Evolutionary conservation across 2,888 invertebrate species (phyloP), one percentile per base, ranked within the genome.

Genomic region (Drosophila diplacantha): DNA sequence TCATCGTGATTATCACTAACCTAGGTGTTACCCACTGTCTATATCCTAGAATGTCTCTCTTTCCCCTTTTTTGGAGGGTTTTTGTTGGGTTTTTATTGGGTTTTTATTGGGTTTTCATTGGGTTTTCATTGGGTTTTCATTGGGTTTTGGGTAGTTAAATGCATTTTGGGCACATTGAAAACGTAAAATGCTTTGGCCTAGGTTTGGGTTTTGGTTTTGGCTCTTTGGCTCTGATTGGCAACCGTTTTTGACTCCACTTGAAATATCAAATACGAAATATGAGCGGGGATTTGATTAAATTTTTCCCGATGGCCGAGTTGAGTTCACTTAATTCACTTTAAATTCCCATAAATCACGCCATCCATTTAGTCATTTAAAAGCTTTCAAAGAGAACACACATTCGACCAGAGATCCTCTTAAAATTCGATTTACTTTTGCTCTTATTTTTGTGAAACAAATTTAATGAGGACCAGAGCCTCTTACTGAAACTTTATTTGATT

Each of bases 1-100:
- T 82, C 77, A 69, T 82, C 67, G 62, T 72, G 77, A 74, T 76
- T 83, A 83, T 79, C 78, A 79, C 78, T 79, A 79, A 79, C 78
- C 78, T 79, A 79, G 64, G 9, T 63, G 53, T 59, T 24, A 46
- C 29, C 32, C 14, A 24, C 29, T 31, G 50, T 29, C 51, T 54
- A 54, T 54, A 26, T 31, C 57, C 57, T 59, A 56, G 43, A 29
- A 5, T 35, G 52, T 11, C 16, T 39, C 6, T 18, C 31, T 31
- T 14, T 38, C 31, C 26, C 46, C 34, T 22, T 29, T 44, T 52
- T 32, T 35, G 54, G 22, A 24, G 41, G 41, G 50, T 35, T 20
- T 47, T 57, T 59, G 37, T 46, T 24, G 16, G 20, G 2, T 35
- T 38, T 18, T 26, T 18, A 2, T 66, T 24, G 16, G 20, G 2